Conservation (phyloP, 30 jellyfish, hydroid and myxozoan species). For the Sanderia malayensis region DNA sequence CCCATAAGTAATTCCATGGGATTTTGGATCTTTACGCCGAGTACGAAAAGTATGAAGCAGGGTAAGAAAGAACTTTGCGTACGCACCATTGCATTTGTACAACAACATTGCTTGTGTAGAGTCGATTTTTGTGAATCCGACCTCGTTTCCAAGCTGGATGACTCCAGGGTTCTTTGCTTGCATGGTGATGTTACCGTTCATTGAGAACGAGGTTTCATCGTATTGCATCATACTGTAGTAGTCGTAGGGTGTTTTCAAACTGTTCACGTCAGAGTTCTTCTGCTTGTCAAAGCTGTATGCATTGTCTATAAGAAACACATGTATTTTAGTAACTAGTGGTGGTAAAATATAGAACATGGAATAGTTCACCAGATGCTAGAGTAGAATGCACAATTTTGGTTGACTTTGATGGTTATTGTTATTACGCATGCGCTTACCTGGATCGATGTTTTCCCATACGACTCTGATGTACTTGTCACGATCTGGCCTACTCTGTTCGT, state of each 20-base stretch:
- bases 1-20: too few relatives aligned
- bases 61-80: too few relatives aligned
- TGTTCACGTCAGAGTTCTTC: constrained; percentile 72
- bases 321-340: too few relatives aligned
- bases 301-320: too few relatives aligned
- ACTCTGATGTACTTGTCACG: constrained; percentile 43
- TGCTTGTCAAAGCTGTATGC: constrained; percentile 68
- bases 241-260: constrained; percentile 85
- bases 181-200: constrained; percentile 74
- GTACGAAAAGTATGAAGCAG: too few relatives aligned
- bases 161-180: constrained; percentile 54
- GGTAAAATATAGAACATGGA: too few relatives aligned
- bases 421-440: too few relatives aligned
- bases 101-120: constrained; percentile 68
- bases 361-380: too few relatives aligned
- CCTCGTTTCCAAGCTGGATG: constrained; percentile 93
- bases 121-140: constrained; percentile 75
- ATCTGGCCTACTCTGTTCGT: constrained; percentile 66
- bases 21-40: too few relatives aligned
- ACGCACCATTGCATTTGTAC: constrained; percentile 77
- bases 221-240: constrained; percentile 85
- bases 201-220: constrained; percentile 79
- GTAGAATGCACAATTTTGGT: too few relatives aligned
- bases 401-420: too few relatives aligned
- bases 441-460: constrained; percentile 55